Percentiles rank a stretch among this genome's conserved stretches.
phyloP scores from a whole-genome alignment of 2,888 invertebrate genomes.

The Noctuana brunneofusca region DNA sequence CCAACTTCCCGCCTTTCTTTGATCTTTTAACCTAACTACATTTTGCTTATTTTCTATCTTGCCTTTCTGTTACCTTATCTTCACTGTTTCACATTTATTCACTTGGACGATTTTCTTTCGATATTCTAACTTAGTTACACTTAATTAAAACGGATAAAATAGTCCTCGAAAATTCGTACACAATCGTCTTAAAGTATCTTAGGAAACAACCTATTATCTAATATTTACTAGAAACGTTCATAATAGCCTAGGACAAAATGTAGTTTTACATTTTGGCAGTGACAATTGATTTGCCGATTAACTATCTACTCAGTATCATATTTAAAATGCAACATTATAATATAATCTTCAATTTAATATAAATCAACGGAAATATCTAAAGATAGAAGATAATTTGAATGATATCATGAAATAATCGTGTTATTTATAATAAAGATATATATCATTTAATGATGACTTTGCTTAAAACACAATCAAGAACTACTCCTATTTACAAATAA shows the following conservation, averaged over 20 bases:
- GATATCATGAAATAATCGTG: constrained; percentile 27
- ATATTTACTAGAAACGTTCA: constrained; percentile 30
- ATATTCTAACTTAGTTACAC: constrained; percentile 49
- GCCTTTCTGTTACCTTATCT: constrained; percentile 40
- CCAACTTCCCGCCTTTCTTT: constrained; percentile 52
- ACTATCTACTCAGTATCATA: constrained; percentile 42
- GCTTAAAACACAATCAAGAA: constrained; percentile 54
- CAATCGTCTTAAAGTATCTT: constrained; percentile 45
- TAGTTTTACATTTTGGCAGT: constrained; percentile 75
- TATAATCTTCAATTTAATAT: constrained; percentile 37
- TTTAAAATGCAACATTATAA: constrained; percentile 40
- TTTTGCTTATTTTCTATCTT: constrained; percentile 40
- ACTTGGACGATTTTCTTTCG: constrained; percentile 62
- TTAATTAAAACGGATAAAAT: constrained; percentile 67
- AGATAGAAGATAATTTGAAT: constrained; percentile 12
- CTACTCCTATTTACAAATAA: constrained; percentile 67
- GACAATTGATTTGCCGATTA: constrained; percentile 46
- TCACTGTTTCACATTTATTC: constrained; percentile 42
- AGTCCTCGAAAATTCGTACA: constrained; percentile 78
- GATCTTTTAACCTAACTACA: constrained; percentile 47
- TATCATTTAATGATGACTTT: constrained; percentile 59
- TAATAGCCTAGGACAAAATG: constrained; percentile 45
- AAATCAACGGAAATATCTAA: constrained; percentile 25
- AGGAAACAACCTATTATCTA: constrained; percentile 33
- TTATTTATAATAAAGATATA: constrained; percentile 39